Conservation (phyloP, 2,113 vertebrate species). For the Cyanoramphus novaezelandiae region DNA sequence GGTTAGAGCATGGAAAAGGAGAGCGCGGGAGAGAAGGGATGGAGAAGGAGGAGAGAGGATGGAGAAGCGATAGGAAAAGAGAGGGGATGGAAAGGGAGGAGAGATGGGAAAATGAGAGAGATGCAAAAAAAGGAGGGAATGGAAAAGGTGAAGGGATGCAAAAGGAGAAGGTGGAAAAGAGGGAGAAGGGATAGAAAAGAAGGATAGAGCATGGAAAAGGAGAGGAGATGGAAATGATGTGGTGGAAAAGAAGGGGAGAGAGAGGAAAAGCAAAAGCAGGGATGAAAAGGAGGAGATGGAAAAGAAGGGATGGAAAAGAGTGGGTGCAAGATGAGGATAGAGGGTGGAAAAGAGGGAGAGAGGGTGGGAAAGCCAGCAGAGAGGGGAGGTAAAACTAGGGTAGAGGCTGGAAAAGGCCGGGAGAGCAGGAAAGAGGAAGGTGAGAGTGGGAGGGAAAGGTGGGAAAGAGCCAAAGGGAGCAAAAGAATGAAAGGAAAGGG, state of each 20-base stretch:
- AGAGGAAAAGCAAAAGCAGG: background rate
- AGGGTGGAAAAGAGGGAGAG: background rate
- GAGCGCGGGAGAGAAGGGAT: too few relatives aligned
- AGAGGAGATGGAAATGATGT: background rate
- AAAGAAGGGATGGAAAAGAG: background rate
- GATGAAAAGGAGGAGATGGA: background rate
- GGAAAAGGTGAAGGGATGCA: too few relatives aligned
- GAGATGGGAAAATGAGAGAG: too few relatives aligned
- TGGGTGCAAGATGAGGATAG: background rate
- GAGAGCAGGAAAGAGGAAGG: background rate
- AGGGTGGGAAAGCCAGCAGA: conserved; percentile 52
- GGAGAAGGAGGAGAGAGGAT: background rate
- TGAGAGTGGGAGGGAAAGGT: background rate
- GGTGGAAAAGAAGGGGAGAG: background rate
- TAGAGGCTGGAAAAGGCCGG: background rate
- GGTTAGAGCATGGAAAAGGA: too few relatives aligned
- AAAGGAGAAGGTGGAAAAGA: background rate
- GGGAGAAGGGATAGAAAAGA: background rate
- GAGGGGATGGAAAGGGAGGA: too few relatives aligned
- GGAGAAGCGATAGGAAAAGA: too few relatives aligned
- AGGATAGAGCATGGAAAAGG: background rate
- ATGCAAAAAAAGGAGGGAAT: too few relatives aligned
- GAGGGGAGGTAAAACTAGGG: background rate
- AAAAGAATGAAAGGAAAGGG: background rate
- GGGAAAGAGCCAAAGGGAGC: background rate